Evolutionary conservation across 92 coral and sea anemone species (phyloP).

Genomic region (Heteractis magnifica): DNA sequence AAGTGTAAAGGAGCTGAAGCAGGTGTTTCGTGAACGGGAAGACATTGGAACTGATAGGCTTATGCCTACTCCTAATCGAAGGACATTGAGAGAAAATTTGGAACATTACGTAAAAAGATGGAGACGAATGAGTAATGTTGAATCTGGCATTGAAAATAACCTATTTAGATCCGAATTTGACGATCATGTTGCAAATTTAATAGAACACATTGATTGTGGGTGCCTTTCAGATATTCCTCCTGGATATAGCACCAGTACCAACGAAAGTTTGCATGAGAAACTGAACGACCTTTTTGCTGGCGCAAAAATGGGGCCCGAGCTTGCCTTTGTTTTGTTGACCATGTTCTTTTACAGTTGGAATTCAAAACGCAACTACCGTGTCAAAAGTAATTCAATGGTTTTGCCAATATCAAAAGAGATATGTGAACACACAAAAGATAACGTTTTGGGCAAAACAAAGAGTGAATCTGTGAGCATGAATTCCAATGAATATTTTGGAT

Average conservation of each 20-base stretch:
- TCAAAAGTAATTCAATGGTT: slow-evolving; percentile 45
- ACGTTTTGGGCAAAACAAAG: no score
- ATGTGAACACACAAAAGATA: no score
- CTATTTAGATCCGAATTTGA: slow-evolving; percentile 40
- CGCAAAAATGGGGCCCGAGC: slow-evolving; percentile 63
- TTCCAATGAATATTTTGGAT: slow-evolving; percentile 16
- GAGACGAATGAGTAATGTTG: slow-evolving; percentile 39
- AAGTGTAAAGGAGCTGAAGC: no score
- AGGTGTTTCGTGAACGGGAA: no score
- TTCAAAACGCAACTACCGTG: slow-evolving; percentile 32
- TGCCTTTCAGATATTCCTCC: slow-evolving; percentile 50
- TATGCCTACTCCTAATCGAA: no score
- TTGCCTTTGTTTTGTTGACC: no score
- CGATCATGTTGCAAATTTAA: no score
- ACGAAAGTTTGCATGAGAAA: slow-evolving; percentile 53
- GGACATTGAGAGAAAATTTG: no score
- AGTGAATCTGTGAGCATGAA: no score
- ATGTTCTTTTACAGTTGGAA: slow-evolving; percentile 53
- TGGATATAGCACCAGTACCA: slow-evolving; percentile 54
- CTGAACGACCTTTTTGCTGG: slow-evolving; percentile 51
- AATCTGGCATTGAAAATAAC: slow-evolving; percentile 14
- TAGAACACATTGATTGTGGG: slow-evolving; percentile 37
- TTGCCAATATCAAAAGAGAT: slow-evolving; percentile 3
- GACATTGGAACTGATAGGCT: no score
- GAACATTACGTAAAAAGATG: slow-evolving; percentile 42